A percentile compares a stretch with the other conserved stretches of the same genome.
Evolutionary conservation across 2,797 vertebrate species (phyloP).

Genomic region (Silurus lanzhouensis): DNA sequence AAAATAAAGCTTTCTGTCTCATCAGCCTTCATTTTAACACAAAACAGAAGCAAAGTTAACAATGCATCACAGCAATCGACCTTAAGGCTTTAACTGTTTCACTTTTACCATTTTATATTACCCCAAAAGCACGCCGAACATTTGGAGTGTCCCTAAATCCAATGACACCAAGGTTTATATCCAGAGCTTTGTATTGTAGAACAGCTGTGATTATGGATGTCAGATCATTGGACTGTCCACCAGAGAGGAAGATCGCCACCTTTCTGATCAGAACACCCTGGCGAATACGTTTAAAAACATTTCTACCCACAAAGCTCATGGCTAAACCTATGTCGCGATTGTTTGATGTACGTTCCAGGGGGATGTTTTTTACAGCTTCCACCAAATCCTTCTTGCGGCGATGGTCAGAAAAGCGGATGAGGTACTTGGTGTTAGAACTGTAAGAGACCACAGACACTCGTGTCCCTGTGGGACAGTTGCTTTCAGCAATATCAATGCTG

Average conservation of each 20-base stretch:
- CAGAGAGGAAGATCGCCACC: slow-evolving; percentile 81
- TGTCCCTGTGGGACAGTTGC: slow-evolving; percentile 82
- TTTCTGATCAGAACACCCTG: slow-evolving; percentile 78
- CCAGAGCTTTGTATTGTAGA: slow-evolving; percentile 78
- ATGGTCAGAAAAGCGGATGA: slow-evolving; percentile 84
- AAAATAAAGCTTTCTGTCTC: slow-evolving; percentile 70
- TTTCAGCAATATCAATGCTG: slow-evolving; percentile 76
- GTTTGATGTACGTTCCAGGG: slow-evolving; percentile 69
- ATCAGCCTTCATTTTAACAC: slow-evolving; percentile 71
- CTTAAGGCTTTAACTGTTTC: neutral
- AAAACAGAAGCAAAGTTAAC: neutral
- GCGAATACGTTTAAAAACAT: slow-evolving; percentile 81
- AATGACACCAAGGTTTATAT: slow-evolving; percentile 76
- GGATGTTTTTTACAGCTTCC: slow-evolving; percentile 71
- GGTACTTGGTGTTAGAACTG: slow-evolving; percentile 71
- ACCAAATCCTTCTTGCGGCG: slow-evolving; percentile 67
- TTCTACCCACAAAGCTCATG: slow-evolving; percentile 84
- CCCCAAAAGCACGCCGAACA: slow-evolving; percentile 72
- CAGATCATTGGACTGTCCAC: slow-evolving; percentile 62
- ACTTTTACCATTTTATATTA: slow-evolving; percentile 57
- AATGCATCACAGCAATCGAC: neutral
- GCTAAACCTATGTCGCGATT: slow-evolving; percentile 73
- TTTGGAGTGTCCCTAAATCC: slow-evolving; percentile 69
- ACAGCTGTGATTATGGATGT: slow-evolving; percentile 72
- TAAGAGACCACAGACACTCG: slow-evolving; percentile 81